Conservation (phyloP, 2,113 vertebrate genomes). For the Colistium nudipinnis region DNA sequence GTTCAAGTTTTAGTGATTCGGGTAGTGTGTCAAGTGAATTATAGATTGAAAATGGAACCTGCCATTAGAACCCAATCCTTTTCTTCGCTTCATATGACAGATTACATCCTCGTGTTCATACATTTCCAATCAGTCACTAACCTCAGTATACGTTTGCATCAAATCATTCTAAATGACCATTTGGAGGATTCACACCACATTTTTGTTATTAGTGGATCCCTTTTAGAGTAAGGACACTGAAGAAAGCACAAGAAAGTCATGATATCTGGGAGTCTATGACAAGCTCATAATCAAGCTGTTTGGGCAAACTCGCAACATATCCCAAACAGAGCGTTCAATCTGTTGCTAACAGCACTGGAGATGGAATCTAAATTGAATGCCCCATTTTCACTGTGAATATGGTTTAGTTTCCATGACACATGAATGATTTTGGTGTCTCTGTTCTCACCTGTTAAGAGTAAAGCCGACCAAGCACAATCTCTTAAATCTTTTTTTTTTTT, state of each 20-base stretch:
- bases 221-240: not conserved
- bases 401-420: not conserved
- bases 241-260: not conserved
- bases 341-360: not conserved
- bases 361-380: not conserved
- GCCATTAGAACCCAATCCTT: too few relatives aligned
- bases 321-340: not conserved
- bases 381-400: not conserved
- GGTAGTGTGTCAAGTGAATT: too few relatives aligned
- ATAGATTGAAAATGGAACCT: too few relatives aligned
- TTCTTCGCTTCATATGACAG: too few relatives aligned
- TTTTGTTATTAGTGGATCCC: too few relatives aligned
- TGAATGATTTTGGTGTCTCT: conserved; percentile 30
- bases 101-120: too few relatives aligned
- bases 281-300: not conserved
- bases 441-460: conserved; percentile 48
- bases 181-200: not conserved
- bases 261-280: not conserved
- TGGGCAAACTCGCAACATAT: not conserved
- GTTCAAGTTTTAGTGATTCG: too few relatives aligned
- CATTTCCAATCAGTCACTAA: too few relatives aligned
- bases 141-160: not conserved
- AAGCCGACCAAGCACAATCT: conserved; percentile 39
- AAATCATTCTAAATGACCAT: not conserved
- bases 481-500: conserved; percentile 42